Evolutionary conservation across 2,797 vertebrate species (phyloP), one percentile per base, ranked within the genome.

Genomic region (Gastrophryne carolinensis): DNA sequence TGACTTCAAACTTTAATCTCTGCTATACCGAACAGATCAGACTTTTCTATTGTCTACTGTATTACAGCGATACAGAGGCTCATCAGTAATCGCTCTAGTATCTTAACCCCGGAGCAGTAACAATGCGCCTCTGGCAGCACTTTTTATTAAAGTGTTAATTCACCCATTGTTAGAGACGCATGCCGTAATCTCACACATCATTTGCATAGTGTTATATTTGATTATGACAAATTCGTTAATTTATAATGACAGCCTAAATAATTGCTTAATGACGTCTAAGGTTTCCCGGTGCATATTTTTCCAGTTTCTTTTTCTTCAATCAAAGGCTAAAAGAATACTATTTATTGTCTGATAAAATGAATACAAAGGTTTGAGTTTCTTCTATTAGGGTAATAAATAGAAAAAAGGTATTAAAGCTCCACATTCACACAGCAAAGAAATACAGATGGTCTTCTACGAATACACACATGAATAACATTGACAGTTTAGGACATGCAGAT

Each of bases 211-310:
- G 44, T 23, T 76, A 62, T n/a, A 69, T 54, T 35, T 53, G 13
- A 17, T 54, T 56, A 34, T 63, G 74, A 63, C 34, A 47, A 37
- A 68, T 52, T 61, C 15, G 50, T 49, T 50, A 77, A 57, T 77
- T 12, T 9, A 57, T 32, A 47, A 63, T 64, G 49, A 32, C 26
- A 52, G 47, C 8, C 23, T 30, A 23, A 30, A 19, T 62, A 68
- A 69, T 69, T 69, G n/a, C 44, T 60, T 67, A n/a, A 39, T 35
- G n/a, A 44, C 4, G 39, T 62, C 30, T 61, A 19, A 52, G 35
- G 27, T 9, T 30, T 44, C 19, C 44, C n/a, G 26, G 8, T 68
- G 1, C 50, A 67, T 21, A n/a, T 15, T n/a, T n/a, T n/a, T n/a
- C n/a, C n/a, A n/a, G n/a, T n/a, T n/a, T n/a, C n/a, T n/a, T n/a